Conservation (phyloP, 1,140 invertebrate species). For the Venustaconcha ellipsiformis region DNA sequence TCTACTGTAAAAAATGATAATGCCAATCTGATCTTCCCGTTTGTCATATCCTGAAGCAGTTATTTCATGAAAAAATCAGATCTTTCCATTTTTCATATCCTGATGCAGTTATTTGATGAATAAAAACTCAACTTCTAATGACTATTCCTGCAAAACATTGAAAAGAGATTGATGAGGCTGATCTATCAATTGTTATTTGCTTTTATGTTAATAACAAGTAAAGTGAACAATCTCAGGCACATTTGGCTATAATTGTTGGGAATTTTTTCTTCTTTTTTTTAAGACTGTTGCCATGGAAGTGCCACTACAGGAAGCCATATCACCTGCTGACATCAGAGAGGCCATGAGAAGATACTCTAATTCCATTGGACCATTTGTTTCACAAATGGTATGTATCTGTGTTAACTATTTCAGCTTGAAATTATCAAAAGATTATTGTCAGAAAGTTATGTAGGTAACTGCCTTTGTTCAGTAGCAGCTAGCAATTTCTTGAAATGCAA, state of each 20-base stretch:
- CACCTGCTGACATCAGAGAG: constrained; percentile 73
- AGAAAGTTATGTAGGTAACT: too few species aligned
- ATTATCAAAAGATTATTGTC: too few species aligned
- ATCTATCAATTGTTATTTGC: constrained; percentile 6
- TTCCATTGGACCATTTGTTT: constrained; percentile 57
- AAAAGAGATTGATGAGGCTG: neutral
- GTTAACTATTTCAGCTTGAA: too few species aligned
- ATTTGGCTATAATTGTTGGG: neutral
- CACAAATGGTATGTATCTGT: constrained; percentile 59
- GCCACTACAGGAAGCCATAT: constrained; percentile 66
- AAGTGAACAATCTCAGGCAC: neutral
- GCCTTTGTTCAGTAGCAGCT: too few species aligned
- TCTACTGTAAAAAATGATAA: neutral
- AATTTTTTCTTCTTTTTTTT: constrained; percentile 42
- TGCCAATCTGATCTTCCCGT: neutral
- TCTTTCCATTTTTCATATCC: too few species aligned
- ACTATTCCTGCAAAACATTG: neutral
- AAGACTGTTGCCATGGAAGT: constrained; percentile 41
- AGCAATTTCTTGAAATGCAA: too few species aligned
- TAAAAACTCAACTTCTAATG: neutral
- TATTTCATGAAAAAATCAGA: neutral
- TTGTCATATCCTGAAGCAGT: neutral
- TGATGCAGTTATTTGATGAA: neutral
- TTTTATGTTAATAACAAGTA: neutral
- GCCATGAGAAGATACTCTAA: constrained; percentile 72